Base-by-base conservation (phyloP, 64 coral and sea anemone genomes). In the Astreopora myriophthalma region DNA sequence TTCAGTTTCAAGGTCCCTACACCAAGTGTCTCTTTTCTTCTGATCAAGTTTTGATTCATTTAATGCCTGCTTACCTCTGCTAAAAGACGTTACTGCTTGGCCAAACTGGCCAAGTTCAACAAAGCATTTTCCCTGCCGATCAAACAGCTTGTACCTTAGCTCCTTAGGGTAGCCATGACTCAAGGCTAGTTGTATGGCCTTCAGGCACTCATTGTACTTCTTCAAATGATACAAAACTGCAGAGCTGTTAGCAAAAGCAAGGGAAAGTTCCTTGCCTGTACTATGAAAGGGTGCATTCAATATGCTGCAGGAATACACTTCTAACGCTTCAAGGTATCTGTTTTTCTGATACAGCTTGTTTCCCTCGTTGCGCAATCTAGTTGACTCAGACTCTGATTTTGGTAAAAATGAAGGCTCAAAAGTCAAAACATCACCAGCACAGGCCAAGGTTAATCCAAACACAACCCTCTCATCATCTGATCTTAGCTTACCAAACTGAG, bases 171-270 rank as follows among this genome's bases (percentile, higher is more conserved):
- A 98, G 8, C 46, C 75, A 73, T 63, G 35, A 11, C 37, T 57
- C 17, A 95, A 58, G 9, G 96, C 83, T 61, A 72, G 77, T 31
- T 95, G 46, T 52, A 98, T 95, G 69, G 92, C 89, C 60, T 81
- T 49, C 34, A 98, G 66, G 52, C 93, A 98, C 0, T 66, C 55
- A 20, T 1, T 37, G 74, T 90, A 90, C 22, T 95, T 39, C 23
- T 89, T 67, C 19, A 98, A 44, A 34, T 95, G 55, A 40, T 87
- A 95, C 22, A 93, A 84, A 5, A 92, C 93, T 29, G 96, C 96
- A 66, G 96, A 98, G 51, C 93, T 95, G 34, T 98, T 98, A 29
- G 96, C 96, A 85, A 92, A 79, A 33, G 93, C 96, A 75, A 98
- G 80, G 24, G 96, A 68, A 16, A 92, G 63, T 71, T 92, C 89